Evolutionary conservation across 1,140 invertebrate species (phyloP), one percentile per base, ranked within the genome.

Genomic region (Aphelinus atriplicis): DNA sequence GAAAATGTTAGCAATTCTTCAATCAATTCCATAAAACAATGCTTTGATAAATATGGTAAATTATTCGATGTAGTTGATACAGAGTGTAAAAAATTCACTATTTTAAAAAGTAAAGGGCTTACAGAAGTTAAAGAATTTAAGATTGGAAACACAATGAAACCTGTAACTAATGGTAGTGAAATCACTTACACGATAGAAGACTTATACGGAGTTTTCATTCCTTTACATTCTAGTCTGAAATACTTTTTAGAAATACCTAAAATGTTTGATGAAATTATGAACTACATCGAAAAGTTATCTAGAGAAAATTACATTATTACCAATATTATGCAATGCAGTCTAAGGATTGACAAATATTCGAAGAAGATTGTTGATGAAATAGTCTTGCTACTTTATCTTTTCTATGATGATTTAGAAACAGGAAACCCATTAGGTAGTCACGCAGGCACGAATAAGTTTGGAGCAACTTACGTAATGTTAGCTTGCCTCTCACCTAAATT

Each of bases 61-160:
- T 9, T 75, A 47, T 69, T 75, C 50, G 42, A 75, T 62, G 58
- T 26, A 9, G 58, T 76, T 9, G 42, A 47, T 56, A 71, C 74
- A 56, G 74, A 76, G 47, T 26, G 10, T 42, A 76, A 60, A 48
- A 55, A 61, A 57, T 76, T 76, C 70, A n/a, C 51, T 6, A 43
- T 71, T 10, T 66, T 71, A 46, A 58, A 57, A 76, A 57, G 69
- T 26, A 71, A 66, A 58, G 68, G 74, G n/a, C 26, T 71, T 43
- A 6, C 70, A 42, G 74, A 76, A 57, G 65, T 57, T 60, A 53
- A 76, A 45, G 7, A 64, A n/a, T 66, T 47, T 71, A 71, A 6
- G 4, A 53, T 76, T 26, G 74, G 67, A n/a, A 26, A 43, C 62
- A 71, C 51, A 45, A 7, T 76, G 43, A 53, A 43, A 7, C n/a